These are phyloP conservation scores for Rhynchophorus ferrugineus DNA, from an alignment of 1,140 invertebrate species.

Conservation along the genomic window DNA sequence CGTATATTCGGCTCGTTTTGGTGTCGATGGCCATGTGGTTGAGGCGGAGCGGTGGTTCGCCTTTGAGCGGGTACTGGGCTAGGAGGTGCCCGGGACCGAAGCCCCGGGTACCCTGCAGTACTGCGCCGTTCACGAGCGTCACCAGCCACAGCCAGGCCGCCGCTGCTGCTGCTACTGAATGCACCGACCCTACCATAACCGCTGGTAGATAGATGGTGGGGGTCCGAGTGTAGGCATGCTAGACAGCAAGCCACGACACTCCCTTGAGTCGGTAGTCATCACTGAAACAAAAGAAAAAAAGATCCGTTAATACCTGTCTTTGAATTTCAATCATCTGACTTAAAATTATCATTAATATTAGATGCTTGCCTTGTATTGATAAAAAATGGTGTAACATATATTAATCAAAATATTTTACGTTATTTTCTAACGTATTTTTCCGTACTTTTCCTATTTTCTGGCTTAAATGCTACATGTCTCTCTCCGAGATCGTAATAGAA, in stretches of 20 bases:
- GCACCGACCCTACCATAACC: slow-evolving; percentile 30
- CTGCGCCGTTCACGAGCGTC: slow-evolving; percentile 26
- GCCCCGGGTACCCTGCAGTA: slow-evolving; percentile 27
- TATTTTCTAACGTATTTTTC: no score
- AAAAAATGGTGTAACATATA: no score
- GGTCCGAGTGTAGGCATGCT: slow-evolving; percentile 30
- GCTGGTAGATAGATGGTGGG: slow-evolving; percentile 25
- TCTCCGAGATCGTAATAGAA: no score
- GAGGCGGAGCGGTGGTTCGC: slow-evolving; percentile 42
- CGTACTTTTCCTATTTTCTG: no score
- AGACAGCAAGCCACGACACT: slow-evolving; percentile 18
- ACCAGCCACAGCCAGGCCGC: slow-evolving; percentile 35
- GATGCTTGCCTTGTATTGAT: no score
- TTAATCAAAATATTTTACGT: no score
- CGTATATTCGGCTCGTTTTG: slow-evolving; percentile 51
- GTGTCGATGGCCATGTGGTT: slow-evolving; percentile 58
- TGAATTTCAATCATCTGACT: no score
- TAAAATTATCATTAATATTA: no score
- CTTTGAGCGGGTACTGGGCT: slow-evolving; percentile 41
- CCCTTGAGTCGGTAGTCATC: slow-evolving; percentile 27
- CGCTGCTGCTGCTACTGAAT: slow-evolving; percentile 29
- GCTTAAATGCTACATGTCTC: no score
- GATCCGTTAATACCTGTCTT: background rate
- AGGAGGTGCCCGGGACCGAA: slow-evolving; percentile 27
- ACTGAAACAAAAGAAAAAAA: slow-evolving; percentile 29